These are phyloP conservation scores for Rhynchomys soricoides DNA, from an alignment of 2,113 vertebrate genomes.

Conservation along the genomic window DNA sequence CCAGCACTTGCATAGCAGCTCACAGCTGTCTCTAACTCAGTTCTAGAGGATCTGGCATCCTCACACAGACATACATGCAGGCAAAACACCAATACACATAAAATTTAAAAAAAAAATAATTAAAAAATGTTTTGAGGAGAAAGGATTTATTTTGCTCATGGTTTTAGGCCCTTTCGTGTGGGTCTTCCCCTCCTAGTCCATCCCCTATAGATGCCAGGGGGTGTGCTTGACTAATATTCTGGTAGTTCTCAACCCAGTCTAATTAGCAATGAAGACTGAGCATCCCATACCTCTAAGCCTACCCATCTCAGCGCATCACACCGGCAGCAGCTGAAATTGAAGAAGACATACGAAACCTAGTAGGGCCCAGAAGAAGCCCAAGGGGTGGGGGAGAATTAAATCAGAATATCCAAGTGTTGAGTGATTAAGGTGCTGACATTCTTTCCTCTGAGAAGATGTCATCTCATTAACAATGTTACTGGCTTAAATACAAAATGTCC, in stretches of 20 bases:
- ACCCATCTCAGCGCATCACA: no score
- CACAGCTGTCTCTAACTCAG: not conserved
- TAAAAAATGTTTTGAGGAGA: not conserved
- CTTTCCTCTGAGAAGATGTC: not conserved
- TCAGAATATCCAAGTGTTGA: not conserved
- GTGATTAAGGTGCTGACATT: not conserved
- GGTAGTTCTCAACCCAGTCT: not conserved
- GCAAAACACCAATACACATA: no score
- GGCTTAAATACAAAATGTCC: not conserved
- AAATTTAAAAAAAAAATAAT: not conserved
- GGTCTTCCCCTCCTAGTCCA: not conserved
- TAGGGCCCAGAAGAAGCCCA: not conserved
- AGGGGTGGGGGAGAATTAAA: not conserved
- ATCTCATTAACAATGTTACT: not conserved
- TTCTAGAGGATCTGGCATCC: not conserved
- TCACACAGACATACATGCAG: not conserved
- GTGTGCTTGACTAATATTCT: not conserved
- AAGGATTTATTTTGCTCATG: not conserved
- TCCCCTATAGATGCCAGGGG: not conserved
- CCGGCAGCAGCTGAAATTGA: not conserved
- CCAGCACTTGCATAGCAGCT: not conserved
- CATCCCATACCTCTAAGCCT: not conserved
- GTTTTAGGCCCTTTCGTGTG: not conserved
- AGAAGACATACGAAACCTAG: not conserved
- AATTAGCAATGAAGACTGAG: not conserved